Evolutionary conservation across 2,797 vertebrate species (phyloP), one percentile per base, ranked within the genome.

Genomic region (Pterois miles): DNA sequence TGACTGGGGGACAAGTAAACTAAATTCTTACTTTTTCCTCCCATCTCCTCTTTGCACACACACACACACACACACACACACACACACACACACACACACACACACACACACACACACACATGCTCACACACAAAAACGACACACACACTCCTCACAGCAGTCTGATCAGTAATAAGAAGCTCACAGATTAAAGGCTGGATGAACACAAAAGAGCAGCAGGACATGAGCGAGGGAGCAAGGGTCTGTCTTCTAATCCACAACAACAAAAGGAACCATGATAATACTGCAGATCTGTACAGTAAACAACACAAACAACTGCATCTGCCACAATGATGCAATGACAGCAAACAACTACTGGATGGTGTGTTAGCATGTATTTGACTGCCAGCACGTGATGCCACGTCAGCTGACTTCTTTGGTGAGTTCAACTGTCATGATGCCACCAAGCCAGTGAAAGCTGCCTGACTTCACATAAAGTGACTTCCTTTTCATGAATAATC

Each of bases 191-290:
- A 93, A 92, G 82, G 76, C 63, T 58, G 76, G 52, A 76, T 54
- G 71, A 82, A 56, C 80, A 86, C 80, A 88, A 91, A 89, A 78
- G 82, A 89, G 77, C 87, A 90, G 86, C 83, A 90, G 90, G 88
- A 88, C 80, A 80, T n/a, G 67, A 76, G 76, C 65, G 29, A 33
- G 71, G 78, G 73, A 87, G 77, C 82, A 78, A 77, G 71, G 81
- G 73, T 85, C 84, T 57, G 66, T 70, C 58, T 88, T 76, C 79
- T 77, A 43, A 80, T 71, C 80, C 82, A 88, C 84, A 83, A 82
- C 22, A 86, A 85, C 80, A 90, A 79, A 54, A 78, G 78, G 36
- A 57, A 75, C 38, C 53, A 50, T 36, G 71, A 73, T 52, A 66
- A 71, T 29, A 73, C 46, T 72, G 74, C 69, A 33, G 65, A 71